phyloP scores from a whole-genome alignment of 2,797 vertebrate genomes.

The Helostoma temminkii region DNA sequence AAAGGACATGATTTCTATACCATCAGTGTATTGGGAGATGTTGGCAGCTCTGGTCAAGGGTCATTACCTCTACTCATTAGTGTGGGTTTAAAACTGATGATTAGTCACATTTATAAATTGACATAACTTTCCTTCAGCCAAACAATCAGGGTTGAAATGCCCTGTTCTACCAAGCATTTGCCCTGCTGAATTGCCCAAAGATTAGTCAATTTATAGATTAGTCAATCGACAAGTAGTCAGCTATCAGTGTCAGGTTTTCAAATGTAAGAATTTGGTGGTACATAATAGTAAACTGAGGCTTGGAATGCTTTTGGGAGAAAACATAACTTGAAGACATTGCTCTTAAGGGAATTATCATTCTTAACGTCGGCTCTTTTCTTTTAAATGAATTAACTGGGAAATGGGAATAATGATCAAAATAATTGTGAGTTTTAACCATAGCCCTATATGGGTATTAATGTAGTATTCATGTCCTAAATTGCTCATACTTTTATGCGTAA shows the following conservation, averaged over 20 bases:
- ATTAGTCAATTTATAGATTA: not conserved
- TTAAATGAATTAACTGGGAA: too few relatives aligned
- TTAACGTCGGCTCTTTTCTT: not conserved
- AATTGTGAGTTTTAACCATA: too few relatives aligned
- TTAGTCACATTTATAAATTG: conserved; percentile 13
- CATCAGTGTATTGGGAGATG: conserved; percentile 1
- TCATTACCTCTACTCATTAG: conserved; percentile 42
- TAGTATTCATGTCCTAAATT: too few relatives aligned
- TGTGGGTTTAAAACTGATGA: conserved; percentile 31
- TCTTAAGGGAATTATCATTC: not conserved
- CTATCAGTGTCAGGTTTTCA: too few relatives aligned
- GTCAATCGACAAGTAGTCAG: too few relatives aligned
- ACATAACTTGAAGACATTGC: not conserved
- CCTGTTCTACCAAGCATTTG: not conserved
- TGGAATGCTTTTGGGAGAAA: too few relatives aligned
- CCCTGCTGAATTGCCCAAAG: not conserved
- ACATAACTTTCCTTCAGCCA: conserved; percentile 17
- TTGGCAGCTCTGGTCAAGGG: conserved; percentile 10
- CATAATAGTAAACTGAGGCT: not conserved
- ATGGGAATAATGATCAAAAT: too few relatives aligned
- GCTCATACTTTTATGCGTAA: too few relatives aligned
- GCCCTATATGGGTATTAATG: too few relatives aligned
- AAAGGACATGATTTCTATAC: conserved; percentile 13
- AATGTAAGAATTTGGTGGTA: not conserved
- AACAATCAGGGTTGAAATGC: not conserved